Evolutionary conservation across 2,113 vertebrate species (phyloP), one percentile per base, ranked within the genome.

Genomic region (Antidorcas marsupialis): DNA sequence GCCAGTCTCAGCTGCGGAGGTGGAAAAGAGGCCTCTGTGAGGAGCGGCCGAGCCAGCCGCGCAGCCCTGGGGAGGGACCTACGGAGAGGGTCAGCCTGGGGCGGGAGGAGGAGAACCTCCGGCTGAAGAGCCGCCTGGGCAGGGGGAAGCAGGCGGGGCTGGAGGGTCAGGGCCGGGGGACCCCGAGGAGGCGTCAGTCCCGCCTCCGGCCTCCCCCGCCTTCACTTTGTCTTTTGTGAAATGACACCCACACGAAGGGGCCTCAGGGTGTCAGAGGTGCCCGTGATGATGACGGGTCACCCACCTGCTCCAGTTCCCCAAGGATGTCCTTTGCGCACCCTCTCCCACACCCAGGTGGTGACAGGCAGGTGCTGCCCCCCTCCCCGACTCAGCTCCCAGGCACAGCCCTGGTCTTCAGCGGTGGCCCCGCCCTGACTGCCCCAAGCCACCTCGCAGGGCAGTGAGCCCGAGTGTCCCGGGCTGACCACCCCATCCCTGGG

Each of bases 31-130:
- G 28, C 5, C 21, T 27, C 8, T 16, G 17, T 5, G 53, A 2
- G 10, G 2, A 6, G 0, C 0, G 0, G 28, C 25, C 3, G 0
- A 1, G 33, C 19, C 27, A 39, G 50, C 59, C 1, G 0, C 28
- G 78, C 8, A 2, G 45, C 17, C 4, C 78, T 33, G 21, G 12
- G 52, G 19, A 82, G 30, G 30, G 30, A 23, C 17, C 3, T 2
- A 16, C 5, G 3, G 78, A n/a, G 30, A n/a, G 30, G 78, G 30
- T 21, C 45, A 16, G 45, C 8, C 2, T 6, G 28, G 16, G 2
- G 2, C 4, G 11, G 50, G 33, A 50, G 79, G 79, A 23, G 16
- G 64, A 19, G 64, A 16, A 19, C 33, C 9, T 36, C 33, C 0
- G 2, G 33, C 33, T 5, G 64, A 36, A 67, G 64, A 67, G 64